Conservation (phyloP, 2,797 vertebrate species). For the Cirrhinus mrigala region DNA sequence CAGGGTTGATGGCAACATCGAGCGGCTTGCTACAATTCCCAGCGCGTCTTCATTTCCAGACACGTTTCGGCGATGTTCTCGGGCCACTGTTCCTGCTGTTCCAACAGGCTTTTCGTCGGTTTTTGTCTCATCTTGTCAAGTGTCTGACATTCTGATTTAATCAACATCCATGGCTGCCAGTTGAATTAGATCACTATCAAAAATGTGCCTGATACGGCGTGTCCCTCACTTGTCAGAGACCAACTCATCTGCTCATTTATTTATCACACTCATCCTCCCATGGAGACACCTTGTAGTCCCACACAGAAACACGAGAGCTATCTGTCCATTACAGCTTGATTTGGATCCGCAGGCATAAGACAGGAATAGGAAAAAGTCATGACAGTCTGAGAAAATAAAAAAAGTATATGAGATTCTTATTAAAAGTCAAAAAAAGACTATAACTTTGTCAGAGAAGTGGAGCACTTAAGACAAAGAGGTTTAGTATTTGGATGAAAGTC, state of each 20-base stretch:
- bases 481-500: background rate
- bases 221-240: conserved; percentile 84
- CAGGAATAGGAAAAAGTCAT: conserved; percentile 70
- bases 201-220: conserved; percentile 80
- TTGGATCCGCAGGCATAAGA: conserved; percentile 68
- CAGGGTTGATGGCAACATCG: background rate
- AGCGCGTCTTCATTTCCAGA: conserved; percentile 41
- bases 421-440: background rate
- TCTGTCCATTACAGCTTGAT: conserved; percentile 69
- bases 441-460: background rate
- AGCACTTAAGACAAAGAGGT: background rate
- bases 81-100: conserved; percentile 70
- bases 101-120: conserved; percentile 79
- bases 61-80: conserved; percentile 62
- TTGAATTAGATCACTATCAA: conserved; percentile 87
- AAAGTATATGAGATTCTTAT: conserved; percentile 47
- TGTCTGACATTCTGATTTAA: conserved; percentile 86
- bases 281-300: conserved; percentile 65
- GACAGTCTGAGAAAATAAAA: conserved; percentile 65
- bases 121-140: conserved; percentile 84
- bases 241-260: conserved; percentile 83
- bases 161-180: conserved; percentile 84
- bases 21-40: conserved; percentile 25
- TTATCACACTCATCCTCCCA: conserved; percentile 71
- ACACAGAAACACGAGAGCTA: conserved; percentile 65